phyloP scores from a whole-genome alignment of 2,797 vertebrate genomes.

The Anas flavirostris region DNA sequence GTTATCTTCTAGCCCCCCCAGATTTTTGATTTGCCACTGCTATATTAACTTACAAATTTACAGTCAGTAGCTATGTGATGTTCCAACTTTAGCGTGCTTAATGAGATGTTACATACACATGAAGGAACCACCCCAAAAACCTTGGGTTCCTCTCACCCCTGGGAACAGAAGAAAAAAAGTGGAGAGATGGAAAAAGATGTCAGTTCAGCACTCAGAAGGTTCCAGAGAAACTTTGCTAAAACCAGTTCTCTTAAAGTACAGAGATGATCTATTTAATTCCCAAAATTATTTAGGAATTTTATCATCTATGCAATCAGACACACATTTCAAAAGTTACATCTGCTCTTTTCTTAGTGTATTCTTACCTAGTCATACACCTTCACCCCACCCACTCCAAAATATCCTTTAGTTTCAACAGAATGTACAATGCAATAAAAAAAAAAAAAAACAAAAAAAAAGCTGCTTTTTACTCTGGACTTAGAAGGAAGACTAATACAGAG shows the following conservation, averaged over 20 bases:
- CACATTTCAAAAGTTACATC: neutral
- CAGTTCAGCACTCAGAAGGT: neutral
- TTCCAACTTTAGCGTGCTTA: neutral
- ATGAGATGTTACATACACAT: neutral
- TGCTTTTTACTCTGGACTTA: neutral
- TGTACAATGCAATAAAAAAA: neutral
- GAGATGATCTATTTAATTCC: neutral
- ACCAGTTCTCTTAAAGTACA: neutral
- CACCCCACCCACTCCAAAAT: neutral
- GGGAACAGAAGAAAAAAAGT: neutral
- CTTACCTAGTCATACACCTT: neutral
- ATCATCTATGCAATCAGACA: neutral
- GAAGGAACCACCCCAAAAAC: neutral
- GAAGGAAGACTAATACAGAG: neutral
- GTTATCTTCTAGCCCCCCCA: neutral
- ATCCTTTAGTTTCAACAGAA: neutral
- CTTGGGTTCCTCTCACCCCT: rapidly evolving
- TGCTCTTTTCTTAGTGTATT: neutral
- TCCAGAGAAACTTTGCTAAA: neutral
- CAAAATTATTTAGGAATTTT: neutral
- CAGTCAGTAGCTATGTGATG: neutral
- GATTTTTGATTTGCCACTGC: neutral
- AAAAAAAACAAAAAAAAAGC: neutral
- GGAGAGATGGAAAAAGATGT: neutral
- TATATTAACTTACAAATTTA: neutral